Conservation (phyloP, 2,888 invertebrate genomes). For the Orthosia incerta region DNA sequence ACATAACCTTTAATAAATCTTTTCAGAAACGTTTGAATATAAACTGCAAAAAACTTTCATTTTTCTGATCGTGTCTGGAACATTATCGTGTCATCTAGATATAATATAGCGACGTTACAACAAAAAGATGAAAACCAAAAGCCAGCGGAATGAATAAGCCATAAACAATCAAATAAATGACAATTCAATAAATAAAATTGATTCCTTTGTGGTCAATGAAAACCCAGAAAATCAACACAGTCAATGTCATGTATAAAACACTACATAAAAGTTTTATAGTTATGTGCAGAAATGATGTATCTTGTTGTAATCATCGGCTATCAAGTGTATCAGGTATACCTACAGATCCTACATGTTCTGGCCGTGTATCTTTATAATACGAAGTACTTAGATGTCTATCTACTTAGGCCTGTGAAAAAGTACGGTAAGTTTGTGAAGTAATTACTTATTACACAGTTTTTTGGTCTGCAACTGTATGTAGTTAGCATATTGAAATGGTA, state of each 20-base stretch:
- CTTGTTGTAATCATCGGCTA: conserved; percentile 72
- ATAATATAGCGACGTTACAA: not conserved
- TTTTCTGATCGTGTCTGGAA: not conserved
- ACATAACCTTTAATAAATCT: no score
- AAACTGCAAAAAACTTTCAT: not conserved
- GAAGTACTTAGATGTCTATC: not conserved
- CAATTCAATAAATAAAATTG: conserved; percentile 6
- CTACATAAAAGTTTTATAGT: conserved; percentile 18
- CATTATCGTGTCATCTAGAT: not conserved
- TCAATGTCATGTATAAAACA: conserved; percentile 8
- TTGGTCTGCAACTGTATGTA: no score
- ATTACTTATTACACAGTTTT: no score
- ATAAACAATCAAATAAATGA: not conserved
- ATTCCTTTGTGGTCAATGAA: conserved; percentile 14
- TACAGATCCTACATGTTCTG: conserved; percentile 57
- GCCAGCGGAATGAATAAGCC: not conserved
- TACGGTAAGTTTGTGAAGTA: not conserved
- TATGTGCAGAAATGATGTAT: conserved; percentile 29
- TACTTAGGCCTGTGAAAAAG: not conserved
- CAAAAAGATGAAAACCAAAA: not conserved
- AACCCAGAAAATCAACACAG: conserved; percentile 26
- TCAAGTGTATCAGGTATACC: conserved; percentile 70
- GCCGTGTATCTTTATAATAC: conserved; percentile 72
- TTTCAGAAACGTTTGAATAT: not conserved
- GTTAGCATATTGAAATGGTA: no score